Evolutionary conservation across 2,797 vertebrate genomes (phyloP), one percentile per base, ranked within the genome.

Genomic region (Tapera naevia): DNA sequence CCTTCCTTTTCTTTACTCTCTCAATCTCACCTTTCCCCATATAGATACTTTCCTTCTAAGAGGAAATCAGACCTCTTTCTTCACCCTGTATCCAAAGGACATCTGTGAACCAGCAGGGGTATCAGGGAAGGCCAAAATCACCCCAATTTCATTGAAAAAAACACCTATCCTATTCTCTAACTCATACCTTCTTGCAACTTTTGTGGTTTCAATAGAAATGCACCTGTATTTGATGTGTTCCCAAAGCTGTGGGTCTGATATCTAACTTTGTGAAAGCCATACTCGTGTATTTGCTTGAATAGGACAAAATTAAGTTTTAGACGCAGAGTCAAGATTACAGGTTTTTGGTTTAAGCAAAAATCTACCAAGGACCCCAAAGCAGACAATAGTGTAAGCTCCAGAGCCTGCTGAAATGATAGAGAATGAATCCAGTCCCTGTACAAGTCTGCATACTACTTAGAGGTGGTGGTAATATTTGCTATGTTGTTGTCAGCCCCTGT

Each of bases 241-340:
- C 14, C 37, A 75, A 62, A 62, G 13, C 28, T 46, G 22, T n/a
- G 21, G 18, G 9, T n/a, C 14, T 84, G 46, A 54, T 8, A 83
- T 39, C 1, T 33, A 54, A 10, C 13, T 9, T 78, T 35, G 45
- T 27, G 39, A 71, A 58, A 57, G 2, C 13, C 0, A 0, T 19
- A 7, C 30, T 15, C 4, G 46, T 5, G 1, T 3, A 13, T 67
- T 86, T 67, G 13, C 16, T 67, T 25, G 39, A 45, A 85, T 10
- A 48, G 27, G n/a, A 66, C 5, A 57, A 94, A 78, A 39, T 1
- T 3, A 73, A 39, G 4, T 12, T 54, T 76, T 50, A 48, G 18
- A n/a, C 21, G 10, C 37, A 37, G 1, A 1, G 4, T 57, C 7
- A 66, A n/a, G 6, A 3, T 0, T 25, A 28, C 45, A 69, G 9